Evolutionary conservation across 2,888 invertebrate species (phyloP), one percentile per base, ranked within the genome.

Genomic region (Malthinus flaveolus): DNA sequence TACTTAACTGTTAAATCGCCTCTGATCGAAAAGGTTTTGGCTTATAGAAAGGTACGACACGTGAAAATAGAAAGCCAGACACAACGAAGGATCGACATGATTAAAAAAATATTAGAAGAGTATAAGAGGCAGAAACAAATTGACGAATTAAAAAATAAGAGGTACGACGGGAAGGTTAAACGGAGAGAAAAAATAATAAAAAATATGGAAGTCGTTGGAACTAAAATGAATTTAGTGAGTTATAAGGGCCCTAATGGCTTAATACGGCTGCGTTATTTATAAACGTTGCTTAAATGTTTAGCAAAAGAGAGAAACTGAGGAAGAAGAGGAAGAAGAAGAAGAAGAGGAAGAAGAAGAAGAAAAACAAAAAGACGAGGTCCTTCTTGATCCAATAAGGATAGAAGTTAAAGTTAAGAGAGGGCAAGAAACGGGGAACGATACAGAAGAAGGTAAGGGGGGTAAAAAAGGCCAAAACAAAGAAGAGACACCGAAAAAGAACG

Each of bases 91-190:
- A 32, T 46, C 3, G 36, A 46, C 0, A 62, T 67, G 3, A 11
- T 66, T 1, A 33, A 46, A 7, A 66, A 66, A 56, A 39, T 67
- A n/a, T 8, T 64, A 7, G 45, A 35, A 1, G 67, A 67, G 39
- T 51, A 53, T 9, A 52, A 56, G 9, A 46, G 62, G 1, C 55
- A 55, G 46, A 32, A 39, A 9, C 44, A 65, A 48, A 64, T 66
- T 7, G 48, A 61, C 31, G 45, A 47, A 0, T 34, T 50, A n/a
- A 48, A 31, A 13, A 59, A 57, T 35, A 66, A 52, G 35, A 56
- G 42, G 9, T 64, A 64, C 49, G 64, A 64, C 33, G 37, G 46
- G 13, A 62, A 59, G 52, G 59, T 62, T 13, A 35, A 44, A 36
- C 47, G 51, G 0, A 60, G 51, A 10, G 58, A 54, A 11, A 56